Percentiles rank a stretch among this genome's conserved stretches.
These are phyloP conservation scores for Spermophilus dauricus DNA, from an alignment of 2,113 vertebrate genomes.

Conservation along the genomic window DNA sequence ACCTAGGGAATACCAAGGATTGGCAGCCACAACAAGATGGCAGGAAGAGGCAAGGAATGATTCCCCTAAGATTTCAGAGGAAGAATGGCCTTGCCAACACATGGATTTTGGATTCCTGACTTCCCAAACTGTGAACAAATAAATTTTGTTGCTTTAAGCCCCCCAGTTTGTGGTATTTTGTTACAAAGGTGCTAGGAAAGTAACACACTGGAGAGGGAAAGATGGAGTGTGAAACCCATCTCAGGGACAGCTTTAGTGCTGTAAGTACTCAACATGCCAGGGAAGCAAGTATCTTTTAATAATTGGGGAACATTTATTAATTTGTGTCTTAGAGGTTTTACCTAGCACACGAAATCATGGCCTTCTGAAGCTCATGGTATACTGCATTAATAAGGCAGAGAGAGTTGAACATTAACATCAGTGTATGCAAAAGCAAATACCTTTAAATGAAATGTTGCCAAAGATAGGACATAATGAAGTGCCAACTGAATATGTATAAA, in stretches of 20 bases:
- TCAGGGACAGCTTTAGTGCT: background rate
- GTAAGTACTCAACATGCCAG: background rate
- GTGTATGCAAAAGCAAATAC: background rate
- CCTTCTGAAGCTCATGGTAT: background rate
- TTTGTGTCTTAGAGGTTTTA: background rate
- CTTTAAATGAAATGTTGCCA: background rate
- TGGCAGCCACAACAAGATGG: background rate
- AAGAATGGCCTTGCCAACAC: background rate
- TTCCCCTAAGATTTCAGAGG: background rate
- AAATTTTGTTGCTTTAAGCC: background rate
- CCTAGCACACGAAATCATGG: background rate
- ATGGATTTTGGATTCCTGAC: background rate
- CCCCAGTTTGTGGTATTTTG: background rate
- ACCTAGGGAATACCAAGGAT: background rate
- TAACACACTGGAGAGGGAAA: background rate
- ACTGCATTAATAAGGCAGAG: background rate
- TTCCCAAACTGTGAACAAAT: background rate
- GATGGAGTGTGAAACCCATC: no score
- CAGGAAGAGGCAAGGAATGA: no score
- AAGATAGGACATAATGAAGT: background rate
- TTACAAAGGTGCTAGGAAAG: background rate
- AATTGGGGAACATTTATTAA: background rate
- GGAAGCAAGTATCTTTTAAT: background rate
- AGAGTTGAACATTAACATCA: background rate
- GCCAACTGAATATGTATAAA: background rate